phyloP scores from a whole-genome alignment of 2,113 vertebrate genomes.

The Hiodon tergisus region DNA sequence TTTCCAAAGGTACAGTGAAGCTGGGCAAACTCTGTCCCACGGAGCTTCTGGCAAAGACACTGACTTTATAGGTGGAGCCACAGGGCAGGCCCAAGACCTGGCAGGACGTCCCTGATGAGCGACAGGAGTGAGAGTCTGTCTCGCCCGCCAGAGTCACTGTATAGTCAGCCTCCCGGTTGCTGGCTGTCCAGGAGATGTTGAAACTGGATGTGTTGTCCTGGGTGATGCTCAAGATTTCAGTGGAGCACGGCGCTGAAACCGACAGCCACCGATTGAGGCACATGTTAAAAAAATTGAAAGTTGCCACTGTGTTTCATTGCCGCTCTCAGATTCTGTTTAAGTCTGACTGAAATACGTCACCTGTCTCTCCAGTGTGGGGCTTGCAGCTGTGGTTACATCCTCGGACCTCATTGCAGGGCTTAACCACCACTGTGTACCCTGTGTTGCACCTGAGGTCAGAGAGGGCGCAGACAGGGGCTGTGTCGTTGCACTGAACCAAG shows the following conservation, averaged over 20 bases:
- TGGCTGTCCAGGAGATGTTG: slow-evolving; percentile 62
- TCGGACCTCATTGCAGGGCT: slow-evolving; percentile 72
- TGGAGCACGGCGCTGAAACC: slow-evolving; percentile 79
- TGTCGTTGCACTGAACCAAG: slow-evolving; percentile 69
- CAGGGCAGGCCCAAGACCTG: slow-evolving; percentile 69
- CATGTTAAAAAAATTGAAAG: not conserved
- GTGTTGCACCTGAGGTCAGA: slow-evolving; percentile 75
- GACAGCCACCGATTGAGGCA: not conserved
- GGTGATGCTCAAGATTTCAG: slow-evolving; percentile 75
- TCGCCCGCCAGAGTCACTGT: slow-evolving; percentile 56
- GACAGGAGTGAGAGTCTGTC: slow-evolving; percentile 50
- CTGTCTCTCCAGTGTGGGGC: slow-evolving; percentile 63
- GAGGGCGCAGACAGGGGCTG: slow-evolving; percentile 68
- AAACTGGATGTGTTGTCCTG: slow-evolving; percentile 56
- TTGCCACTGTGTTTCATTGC: no score
- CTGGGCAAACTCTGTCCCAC: slow-evolving; percentile 77
- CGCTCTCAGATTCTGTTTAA: not conserved
- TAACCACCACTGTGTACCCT: slow-evolving; percentile 68
- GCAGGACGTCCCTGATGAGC: slow-evolving; percentile 60
- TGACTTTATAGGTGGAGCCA: slow-evolving; percentile 72
- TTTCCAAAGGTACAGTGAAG: slow-evolving; percentile 76
- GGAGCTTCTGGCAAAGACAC: slow-evolving; percentile 61
- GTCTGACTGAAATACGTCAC: slow-evolving; percentile 45
- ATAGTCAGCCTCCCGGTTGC: slow-evolving; percentile 67
- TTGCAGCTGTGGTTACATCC: slow-evolving; percentile 71